Evolutionary conservation across 2,113 vertebrate genomes (phyloP), one percentile per base, ranked within the genome.

Genomic region (Herpetotheres cachinnans): DNA sequence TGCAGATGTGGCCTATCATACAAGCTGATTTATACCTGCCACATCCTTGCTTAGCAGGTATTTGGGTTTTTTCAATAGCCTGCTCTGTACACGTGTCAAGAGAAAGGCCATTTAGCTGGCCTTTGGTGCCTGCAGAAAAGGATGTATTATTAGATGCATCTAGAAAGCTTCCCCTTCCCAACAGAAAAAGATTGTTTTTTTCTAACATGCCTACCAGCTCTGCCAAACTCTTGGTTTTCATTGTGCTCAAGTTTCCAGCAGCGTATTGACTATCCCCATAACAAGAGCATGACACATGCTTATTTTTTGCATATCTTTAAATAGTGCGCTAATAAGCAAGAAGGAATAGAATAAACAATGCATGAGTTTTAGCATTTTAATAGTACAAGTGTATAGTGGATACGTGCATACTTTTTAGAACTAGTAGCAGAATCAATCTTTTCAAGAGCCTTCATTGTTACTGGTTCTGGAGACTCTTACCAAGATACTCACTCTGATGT

Each of bases 81-180:
- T 66, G 11, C 34, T 79, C 49, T 67, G 25, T 46, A 16, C 17
- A 6, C 2, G 4, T 58, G n/a, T n/a, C 0, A 0, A 61, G 40
- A 70, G 34, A 34, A 84, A 32, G 61, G 66, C 62, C 9, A 3
- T 52, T 40, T 13, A 36, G 62, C 49, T 58, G 89, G 42, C 55
- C 55, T 49, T 58, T 1, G 2, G 61, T 52, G 70, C 65, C 87
- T 72, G 52, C 47, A 89, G 77, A 47, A 89, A 36, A 83, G 29
- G 38, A 8, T 38, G 36, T 78, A 42, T 44, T 78, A 27, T 22
- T 67, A 63, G 42, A 32, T 59, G 50, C 29, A 34, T 16, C 17
- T 50, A 34, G 47, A 71, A 55, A 59, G 42, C 61, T 71, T 74
- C 34, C 11, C 34, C 58, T 71, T 93, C 61, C 55, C 69, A 52